Evolutionary conservation across 1,140 invertebrate species (phyloP).

Genomic region (Drosophila serrata): DNA sequence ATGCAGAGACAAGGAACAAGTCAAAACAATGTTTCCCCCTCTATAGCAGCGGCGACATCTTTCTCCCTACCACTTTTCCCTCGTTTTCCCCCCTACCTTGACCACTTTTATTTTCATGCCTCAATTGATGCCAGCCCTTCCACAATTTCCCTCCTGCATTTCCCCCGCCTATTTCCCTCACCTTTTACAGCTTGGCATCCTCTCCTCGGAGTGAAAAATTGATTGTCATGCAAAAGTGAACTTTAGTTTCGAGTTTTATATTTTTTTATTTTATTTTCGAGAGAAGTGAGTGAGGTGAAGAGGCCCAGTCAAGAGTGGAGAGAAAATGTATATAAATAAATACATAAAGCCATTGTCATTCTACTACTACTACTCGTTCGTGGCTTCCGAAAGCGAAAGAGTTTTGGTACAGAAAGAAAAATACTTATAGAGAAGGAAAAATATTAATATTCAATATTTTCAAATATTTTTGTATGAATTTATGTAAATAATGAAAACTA

Average conservation of each 20-base stretch:
- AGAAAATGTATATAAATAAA: constrained; percentile 58
- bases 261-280: constrained; percentile 30
- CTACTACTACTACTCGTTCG: constrained; percentile 29
- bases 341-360: constrained; percentile 59
- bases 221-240: constrained; percentile 81
- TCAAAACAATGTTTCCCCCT: constrained; percentile 44
- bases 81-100: constrained; percentile 19
- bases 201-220: constrained; percentile 60
- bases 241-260: constrained; percentile 59
- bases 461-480: not conserved
- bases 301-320: constrained; percentile 60
- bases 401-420: constrained; percentile 19
- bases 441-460: not conserved
- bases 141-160: not conserved
- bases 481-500: not conserved
- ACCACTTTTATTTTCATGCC: constrained; percentile 84
- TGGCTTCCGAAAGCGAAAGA: constrained; percentile 44
- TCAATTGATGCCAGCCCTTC: constrained; percentile 69
- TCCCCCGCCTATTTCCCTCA: constrained; percentile 24
- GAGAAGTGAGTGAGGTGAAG: constrained; percentile 64
- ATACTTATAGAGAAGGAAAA: not conserved
- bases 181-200: not conserved
- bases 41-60: constrained; percentile 30
- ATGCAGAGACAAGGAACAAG: constrained; percentile 57
- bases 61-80: not conserved